Percentiles rank a stretch among this genome's conserved stretches.
Evolutionary conservation across 2,888 invertebrate species (phyloP).

Genomic region (Phymatocera aterrima): DNA sequence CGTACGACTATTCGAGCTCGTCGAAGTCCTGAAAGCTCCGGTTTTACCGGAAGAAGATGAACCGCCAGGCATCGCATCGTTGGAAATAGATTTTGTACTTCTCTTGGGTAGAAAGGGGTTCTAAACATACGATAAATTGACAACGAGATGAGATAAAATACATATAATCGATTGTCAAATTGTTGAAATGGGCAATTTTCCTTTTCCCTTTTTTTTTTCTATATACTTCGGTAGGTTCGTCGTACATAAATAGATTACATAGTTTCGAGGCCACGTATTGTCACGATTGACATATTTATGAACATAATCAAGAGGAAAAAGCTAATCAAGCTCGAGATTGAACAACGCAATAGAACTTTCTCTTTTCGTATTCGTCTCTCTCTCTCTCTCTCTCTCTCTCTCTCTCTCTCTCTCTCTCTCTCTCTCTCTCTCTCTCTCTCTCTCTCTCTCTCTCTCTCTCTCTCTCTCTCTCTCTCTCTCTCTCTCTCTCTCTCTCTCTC

Average conservation of each 20-base stretch:
- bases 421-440: background rate
- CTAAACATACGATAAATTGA: constrained; percentile 66
- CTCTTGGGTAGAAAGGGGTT: constrained; percentile 77
- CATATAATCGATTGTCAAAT: too few relatives aligned
- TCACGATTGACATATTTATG: background rate
- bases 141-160: background rate
- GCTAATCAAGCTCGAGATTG: background rate
- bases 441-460: background rate
- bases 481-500: background rate
- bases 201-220: too few relatives aligned
- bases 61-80: constrained; percentile 55
- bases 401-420: background rate
- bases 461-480: background rate
- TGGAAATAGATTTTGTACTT: constrained; percentile 65
- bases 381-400: background rate
- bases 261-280: background rate
- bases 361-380: background rate
- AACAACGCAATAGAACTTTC: background rate
- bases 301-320: background rate
- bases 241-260: too few relatives aligned
- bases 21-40: constrained; percentile 48
- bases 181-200: too few relatives aligned
- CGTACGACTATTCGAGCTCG: constrained; percentile 72
- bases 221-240: too few relatives aligned
- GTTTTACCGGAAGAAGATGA: constrained; percentile 49